Evolutionary conservation across 2,888 invertebrate genomes (phyloP).

Genomic region (Chalcosyrphus nemorum): DNA sequence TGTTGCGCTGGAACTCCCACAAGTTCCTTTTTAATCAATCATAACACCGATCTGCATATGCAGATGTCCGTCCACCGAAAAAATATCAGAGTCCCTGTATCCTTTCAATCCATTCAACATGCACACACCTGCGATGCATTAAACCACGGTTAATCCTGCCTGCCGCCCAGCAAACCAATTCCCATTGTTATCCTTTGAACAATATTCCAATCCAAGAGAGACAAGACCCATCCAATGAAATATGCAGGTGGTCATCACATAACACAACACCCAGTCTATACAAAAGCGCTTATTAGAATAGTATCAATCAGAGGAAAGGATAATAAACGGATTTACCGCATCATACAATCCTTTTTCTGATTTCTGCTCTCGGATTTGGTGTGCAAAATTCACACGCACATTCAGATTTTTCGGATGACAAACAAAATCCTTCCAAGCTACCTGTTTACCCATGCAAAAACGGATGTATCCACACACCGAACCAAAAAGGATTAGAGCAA

Average conservation of each 20-base stretch:
- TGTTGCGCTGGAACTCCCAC: not conserved
- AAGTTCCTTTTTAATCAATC: slow-evolving; percentile 48
- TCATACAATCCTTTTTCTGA: slow-evolving; percentile 60
- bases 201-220: too few relatives aligned
- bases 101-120: slow-evolving; percentile 27
- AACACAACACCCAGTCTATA: not conserved
- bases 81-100: slow-evolving; percentile 1
- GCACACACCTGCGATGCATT: slow-evolving; percentile 50
- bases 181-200: slow-evolving; percentile 50
- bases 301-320: slow-evolving; percentile 57
- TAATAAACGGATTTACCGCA: slow-evolving; percentile 61
- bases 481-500: slow-evolving; percentile 46
- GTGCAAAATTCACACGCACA: slow-evolving; percentile 35
- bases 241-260: slow-evolving; percentile 62
- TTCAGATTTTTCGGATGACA: slow-evolving; percentile 20
- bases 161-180: slow-evolving; percentile 30
- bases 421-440: slow-evolving; percentile 37
- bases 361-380: slow-evolving; percentile 57
- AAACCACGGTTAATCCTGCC: slow-evolving; percentile 35
- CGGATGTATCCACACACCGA: slow-evolving; percentile 24
- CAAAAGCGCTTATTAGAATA: slow-evolving; percentile 59
- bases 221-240: slow-evolving; percentile 31
- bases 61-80: slow-evolving; percentile 56
- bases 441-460: slow-evolving; percentile 32
- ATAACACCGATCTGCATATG: slow-evolving; percentile 20